Percentiles rank a stretch among this genome's conserved stretches.
These are phyloP conservation scores for Ditylenchus dipsaci DNA, from an alignment of 1,140 invertebrate species.

Conservation along the genomic window DNA sequence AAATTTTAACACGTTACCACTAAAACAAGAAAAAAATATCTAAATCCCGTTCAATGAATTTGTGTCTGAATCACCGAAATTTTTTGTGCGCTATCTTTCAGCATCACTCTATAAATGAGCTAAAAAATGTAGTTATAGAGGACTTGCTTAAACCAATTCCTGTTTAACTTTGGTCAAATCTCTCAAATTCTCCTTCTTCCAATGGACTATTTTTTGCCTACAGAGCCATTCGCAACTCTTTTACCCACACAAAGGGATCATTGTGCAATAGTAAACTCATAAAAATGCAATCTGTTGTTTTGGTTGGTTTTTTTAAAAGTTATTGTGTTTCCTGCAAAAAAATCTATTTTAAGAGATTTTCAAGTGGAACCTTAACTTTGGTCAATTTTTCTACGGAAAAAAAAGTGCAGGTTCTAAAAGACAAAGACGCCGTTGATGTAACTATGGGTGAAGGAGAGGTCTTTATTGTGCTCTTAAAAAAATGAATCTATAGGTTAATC, in stretches of 20 bases:
- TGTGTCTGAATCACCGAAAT: no score
- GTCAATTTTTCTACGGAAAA: constrained; percentile 1
- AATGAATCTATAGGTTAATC: not conserved
- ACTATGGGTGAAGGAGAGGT: not conserved
- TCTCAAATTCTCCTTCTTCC: constrained; percentile 12
- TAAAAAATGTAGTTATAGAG: constrained; percentile 6
- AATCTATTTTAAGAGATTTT: constrained; percentile 6
- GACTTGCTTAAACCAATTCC: constrained; percentile 1
- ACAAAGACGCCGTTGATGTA: not conserved
- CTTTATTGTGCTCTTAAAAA: not conserved
- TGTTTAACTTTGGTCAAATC: constrained; percentile 9
- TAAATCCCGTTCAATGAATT: no score
- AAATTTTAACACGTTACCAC: no score
- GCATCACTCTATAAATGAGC: no score
- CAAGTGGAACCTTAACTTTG: constrained; percentile 7
- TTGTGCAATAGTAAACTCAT: not conserved
- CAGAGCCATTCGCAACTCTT: not conserved
- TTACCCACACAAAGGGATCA: not conserved
- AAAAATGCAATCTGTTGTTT: not conserved
- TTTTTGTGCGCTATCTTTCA: no score
- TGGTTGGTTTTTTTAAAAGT: not conserved
- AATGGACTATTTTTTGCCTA: constrained; percentile 12
- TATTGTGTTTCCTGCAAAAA: not conserved
- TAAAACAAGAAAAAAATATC: no score
- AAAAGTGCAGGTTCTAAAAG: not conserved